These are phyloP conservation scores for Plusia festucae DNA, from an alignment of 2,888 invertebrate species.

Conservation along the genomic window DNA sequence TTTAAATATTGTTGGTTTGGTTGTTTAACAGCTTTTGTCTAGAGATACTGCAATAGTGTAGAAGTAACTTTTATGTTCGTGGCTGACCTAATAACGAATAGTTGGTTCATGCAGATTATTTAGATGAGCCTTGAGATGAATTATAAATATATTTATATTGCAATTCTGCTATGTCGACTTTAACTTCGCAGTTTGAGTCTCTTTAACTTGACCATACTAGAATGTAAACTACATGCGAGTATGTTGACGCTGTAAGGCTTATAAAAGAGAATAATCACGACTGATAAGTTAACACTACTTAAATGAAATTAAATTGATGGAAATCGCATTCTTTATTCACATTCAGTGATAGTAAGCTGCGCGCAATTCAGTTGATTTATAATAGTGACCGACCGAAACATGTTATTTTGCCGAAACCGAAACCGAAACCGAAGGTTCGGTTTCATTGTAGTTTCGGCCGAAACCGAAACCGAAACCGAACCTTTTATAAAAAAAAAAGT, in stretches of 20 bases:
- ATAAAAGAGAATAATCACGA: too few species aligned
- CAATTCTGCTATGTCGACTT: neutral
- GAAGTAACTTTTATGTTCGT: neutral
- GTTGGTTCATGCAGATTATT: slow-evolving; percentile 4
- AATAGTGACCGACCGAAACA: too few species aligned
- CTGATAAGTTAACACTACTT: neutral
- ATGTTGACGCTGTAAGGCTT: neutral
- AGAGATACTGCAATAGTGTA: neutral
- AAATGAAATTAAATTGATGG: neutral
- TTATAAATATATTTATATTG: neutral
- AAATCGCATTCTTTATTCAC: neutral
- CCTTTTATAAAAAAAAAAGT: too few species aligned
- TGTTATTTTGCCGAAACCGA: too few species aligned
- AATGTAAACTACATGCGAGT: neutral
- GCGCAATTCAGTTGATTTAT: neutral
- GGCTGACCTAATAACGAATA: slow-evolving; percentile 3
- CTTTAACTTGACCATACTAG: neutral
- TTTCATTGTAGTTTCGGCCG: too few species aligned
- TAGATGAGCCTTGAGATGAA: neutral
- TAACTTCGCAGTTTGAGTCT: neutral
- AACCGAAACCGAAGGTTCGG: too few species aligned
- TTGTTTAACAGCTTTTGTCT: slow-evolving; percentile 7
- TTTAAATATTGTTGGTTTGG: slow-evolving; percentile 5
- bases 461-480: too few species aligned
- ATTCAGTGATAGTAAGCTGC: slow-evolving; percentile 1